Base-by-base conservation (phyloP, 2,113 vertebrate genomes). In the Scomber scombrus region DNA sequence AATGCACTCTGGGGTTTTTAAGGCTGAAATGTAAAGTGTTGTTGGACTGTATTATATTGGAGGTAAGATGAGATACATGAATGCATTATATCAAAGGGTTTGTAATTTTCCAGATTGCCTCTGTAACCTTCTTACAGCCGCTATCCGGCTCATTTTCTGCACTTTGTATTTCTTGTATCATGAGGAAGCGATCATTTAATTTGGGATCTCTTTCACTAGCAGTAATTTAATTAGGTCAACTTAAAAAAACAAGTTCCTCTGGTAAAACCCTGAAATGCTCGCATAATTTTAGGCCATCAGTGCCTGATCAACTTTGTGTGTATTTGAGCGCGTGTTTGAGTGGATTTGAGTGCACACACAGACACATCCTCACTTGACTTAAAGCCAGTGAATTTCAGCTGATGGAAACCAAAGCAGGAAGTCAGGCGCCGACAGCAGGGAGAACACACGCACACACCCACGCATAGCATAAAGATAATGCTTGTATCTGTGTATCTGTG, bases 391-490 rank as follows among this genome's bases (percentile, higher is more conserved):
- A 58, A 77, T 84, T 81, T 75, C 72, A 64, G 69, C 72, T 80
- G 73, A 86, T 82, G 64, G 73, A 67, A 85, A 84, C 78, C 65
- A 79, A 84, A 85, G 71, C 78, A 88, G 81, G 72, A 90, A 80
- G 69, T 75, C 34, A 81, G 78, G 68, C 55, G 51, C 67, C 40
- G 2, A 74, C 45, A 74, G 49, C 63, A 60, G 50, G 21, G 23
- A 54, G 34, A 75, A 68, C 71, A 75, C 19, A 71, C 11, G 46
- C 69, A 40, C 34, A 40, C 7, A 8, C 34, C 8, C 34, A 40
- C 34, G 9, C 34, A 40, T 9, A 40, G 34, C 34, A 40, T 54
- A 40, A 63, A 18, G 45, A 26, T 47, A 62, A 23, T 23, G 18
- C 34, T 50, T 61, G 4, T 31, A 15, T 49, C 52, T 45, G 5